Evolutionary conservation across 2,113 vertebrate species (phyloP).

Genomic region (Ophthalmolycus amberensis): DNA sequence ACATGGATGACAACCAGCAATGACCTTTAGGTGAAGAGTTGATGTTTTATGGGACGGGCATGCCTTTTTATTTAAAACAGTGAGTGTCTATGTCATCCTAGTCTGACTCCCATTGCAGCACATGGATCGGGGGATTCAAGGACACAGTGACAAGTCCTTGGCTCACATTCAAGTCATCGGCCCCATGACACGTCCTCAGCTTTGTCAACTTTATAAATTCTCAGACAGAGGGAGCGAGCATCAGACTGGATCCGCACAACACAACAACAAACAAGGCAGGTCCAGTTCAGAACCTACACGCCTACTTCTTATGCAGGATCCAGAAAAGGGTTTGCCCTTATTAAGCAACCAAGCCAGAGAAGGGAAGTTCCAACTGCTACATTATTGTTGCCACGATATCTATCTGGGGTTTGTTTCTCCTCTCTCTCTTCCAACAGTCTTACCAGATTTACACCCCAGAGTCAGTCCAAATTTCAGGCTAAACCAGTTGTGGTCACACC

Average conservation of each 20-base stretch:
- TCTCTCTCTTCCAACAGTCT: not conserved
- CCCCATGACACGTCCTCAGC: conserved; percentile 15
- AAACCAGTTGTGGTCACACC: not conserved
- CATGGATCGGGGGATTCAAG: conserved; percentile 1
- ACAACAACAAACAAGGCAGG: not conserved
- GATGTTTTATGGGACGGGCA: not conserved
- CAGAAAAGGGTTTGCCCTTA: not conserved
- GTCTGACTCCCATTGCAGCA: not conserved
- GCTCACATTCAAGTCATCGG: conserved; percentile 14
- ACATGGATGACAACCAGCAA: not conserved
- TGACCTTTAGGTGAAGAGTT: not conserved
- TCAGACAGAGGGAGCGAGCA: not conserved
- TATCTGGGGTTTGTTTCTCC: not conserved
- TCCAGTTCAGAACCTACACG: not conserved
- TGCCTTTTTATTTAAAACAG: too few species aligned
- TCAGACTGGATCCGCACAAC: not conserved
- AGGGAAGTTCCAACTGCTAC: not conserved
- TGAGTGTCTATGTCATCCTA: too few species aligned
- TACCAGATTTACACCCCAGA: not conserved
- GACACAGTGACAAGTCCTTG: conserved; percentile 38
- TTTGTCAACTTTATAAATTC: conserved; percentile 30
- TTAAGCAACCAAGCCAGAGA: not conserved
- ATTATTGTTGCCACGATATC: not conserved
- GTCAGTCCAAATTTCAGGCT: not conserved
- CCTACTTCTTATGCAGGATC: not conserved